Conservation (phyloP, 2,797 vertebrate species). For the Gymnoscopelus microlampas region DNA sequence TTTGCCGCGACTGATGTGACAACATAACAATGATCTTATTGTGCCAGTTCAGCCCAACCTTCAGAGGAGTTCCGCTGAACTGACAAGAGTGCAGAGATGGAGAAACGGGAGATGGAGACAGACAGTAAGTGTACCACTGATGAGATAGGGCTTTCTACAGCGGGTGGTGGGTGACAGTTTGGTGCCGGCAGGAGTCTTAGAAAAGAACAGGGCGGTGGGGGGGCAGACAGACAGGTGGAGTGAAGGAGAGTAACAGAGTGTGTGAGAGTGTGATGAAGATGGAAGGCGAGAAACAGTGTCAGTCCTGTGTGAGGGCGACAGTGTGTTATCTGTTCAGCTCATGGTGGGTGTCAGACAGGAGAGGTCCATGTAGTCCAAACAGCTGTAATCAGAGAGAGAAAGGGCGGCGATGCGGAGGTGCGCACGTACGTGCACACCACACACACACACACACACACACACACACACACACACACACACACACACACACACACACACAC, state of each 20-base stretch:
- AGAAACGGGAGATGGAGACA: slow-evolving; percentile 24
- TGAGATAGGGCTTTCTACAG: slow-evolving; percentile 16
- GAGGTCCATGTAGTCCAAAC: slow-evolving; percentile 61
- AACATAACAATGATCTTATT: too few relatives aligned
- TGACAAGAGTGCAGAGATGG: slow-evolving; percentile 9
- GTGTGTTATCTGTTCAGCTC: slow-evolving; percentile 59
- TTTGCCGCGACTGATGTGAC: too few relatives aligned
- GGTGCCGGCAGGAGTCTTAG: slow-evolving; percentile 17
- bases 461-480: slow-evolving; percentile 17
- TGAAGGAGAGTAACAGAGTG: slow-evolving; percentile 37
- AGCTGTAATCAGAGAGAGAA: slow-evolving; percentile 57
- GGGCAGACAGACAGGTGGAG: slow-evolving; percentile 39
- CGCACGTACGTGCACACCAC: too few relatives aligned
- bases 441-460: slow-evolving; percentile 19
- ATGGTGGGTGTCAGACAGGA: slow-evolving; percentile 51
- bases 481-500: slow-evolving; percentile 12
- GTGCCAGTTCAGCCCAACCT: too few relatives aligned
- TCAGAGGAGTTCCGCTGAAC: too few relatives aligned
- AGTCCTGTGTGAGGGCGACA: slow-evolving; percentile 50
- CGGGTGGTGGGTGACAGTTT: slow-evolving; percentile 45
- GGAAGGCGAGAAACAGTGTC: slow-evolving; percentile 61
- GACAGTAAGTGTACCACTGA: neutral
- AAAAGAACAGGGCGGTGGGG: slow-evolving; percentile 23
- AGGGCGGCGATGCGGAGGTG: slow-evolving; percentile 30
- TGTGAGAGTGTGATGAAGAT: slow-evolving; percentile 70